Percentiles rank a stretch among this genome's conserved stretches.
These are phyloP conservation scores for Yponomeuta cagnagella DNA, from an alignment of 2,888 invertebrate genomes.

Conservation along the genomic window DNA sequence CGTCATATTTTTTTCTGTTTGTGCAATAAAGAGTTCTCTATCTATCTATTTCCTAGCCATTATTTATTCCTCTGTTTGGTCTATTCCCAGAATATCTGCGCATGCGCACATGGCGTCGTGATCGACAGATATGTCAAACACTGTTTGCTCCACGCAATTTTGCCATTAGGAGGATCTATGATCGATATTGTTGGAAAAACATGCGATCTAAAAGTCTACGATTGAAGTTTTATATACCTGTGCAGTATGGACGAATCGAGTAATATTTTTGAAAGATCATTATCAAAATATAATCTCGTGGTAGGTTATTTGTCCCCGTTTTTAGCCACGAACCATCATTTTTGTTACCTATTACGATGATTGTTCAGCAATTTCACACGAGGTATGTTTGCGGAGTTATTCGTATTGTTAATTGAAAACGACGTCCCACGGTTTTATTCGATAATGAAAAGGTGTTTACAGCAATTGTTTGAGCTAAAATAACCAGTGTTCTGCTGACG, in stretches of 20 bases:
- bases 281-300: too few species aligned
- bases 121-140: constrained; percentile 14
- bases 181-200: neutral
- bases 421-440: neutral
- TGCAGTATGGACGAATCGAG: too few species aligned
- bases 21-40: too few species aligned
- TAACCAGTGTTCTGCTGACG: neutral
- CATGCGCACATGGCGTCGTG: constrained; percentile 1
- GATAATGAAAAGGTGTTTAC: neutral
- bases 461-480: neutral
- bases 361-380: neutral
- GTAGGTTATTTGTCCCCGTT: too few species aligned
- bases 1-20: too few species aligned
- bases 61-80: neutral
- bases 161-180: neutral
- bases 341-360: neutral
- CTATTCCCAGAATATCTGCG: constrained; percentile 1
- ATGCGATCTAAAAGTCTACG: too few species aligned
- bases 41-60: neutral
- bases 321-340: neutral
- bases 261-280: too few species aligned
- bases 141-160: neutral
- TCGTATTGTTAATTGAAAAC: neutral
- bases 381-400: neutral
- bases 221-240: too few species aligned